Evolutionary conservation across 2,113 vertebrate genomes (phyloP).

Genomic region (Anarhynchus alexandrinus): DNA sequence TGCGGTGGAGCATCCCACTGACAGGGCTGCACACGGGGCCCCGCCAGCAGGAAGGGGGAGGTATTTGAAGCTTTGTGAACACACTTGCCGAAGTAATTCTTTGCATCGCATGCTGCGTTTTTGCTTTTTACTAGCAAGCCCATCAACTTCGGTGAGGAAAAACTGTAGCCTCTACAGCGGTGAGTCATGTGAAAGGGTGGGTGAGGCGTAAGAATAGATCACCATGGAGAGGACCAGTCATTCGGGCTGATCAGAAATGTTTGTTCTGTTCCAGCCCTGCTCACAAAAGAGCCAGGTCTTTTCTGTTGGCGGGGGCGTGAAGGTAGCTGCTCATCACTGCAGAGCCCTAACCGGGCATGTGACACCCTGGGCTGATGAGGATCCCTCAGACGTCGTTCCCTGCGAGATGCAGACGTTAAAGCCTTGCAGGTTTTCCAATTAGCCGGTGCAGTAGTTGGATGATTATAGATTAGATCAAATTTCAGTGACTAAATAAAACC

Average conservation of each 20-base stretch:
- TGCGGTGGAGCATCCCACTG: not conserved
- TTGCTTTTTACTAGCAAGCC: not conserved
- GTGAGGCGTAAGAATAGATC: not conserved
- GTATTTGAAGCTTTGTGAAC: not conserved
- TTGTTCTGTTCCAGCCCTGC: not conserved
- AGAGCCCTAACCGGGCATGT: accelerated
- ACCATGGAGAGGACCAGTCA: conserved; percentile 21
- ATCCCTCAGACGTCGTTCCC: not conserved
- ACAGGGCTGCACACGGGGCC: not conserved
- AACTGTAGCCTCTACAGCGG: not conserved
- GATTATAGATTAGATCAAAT: not conserved
- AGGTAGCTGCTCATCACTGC: accelerated
- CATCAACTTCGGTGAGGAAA: not conserved
- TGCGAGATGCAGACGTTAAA: accelerated
- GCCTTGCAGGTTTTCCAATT: not conserved
- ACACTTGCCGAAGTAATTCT: not conserved
- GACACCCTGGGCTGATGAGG: not conserved
- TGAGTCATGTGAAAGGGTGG: conserved; percentile 31
- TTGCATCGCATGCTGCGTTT: not conserved
- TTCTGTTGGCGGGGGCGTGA: not conserved
- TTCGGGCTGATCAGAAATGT: not conserved
- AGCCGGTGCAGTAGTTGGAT: not conserved
- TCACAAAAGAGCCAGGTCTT: not conserved
- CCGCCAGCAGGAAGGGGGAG: not conserved
- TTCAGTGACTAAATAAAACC: conserved; percentile 2